phyloP scores from a whole-genome alignment of 2,113 vertebrate genomes.

The Apaloderma vittatum region DNA sequence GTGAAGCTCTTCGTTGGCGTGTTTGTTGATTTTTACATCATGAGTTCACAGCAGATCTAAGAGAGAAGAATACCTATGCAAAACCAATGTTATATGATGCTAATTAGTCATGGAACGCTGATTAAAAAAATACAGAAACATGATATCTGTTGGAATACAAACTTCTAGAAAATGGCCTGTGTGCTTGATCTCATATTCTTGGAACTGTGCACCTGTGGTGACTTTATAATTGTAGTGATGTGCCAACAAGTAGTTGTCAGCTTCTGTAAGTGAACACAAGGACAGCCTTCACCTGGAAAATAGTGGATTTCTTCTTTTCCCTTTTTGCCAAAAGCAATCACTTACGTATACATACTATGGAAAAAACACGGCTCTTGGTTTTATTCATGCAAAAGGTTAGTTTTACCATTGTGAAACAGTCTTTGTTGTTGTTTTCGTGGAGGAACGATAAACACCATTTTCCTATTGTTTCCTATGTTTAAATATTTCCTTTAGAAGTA shows the following conservation, averaged over 20 bases:
- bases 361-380: not conserved
- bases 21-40: not conserved
- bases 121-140: not conserved
- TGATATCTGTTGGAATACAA: not conserved
- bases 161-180: not conserved
- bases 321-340: not conserved
- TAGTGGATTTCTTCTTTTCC: not conserved
- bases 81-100: not conserved
- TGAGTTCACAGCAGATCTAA: not conserved
- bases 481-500: not conserved
- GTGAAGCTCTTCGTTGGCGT: not conserved
- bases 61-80: not conserved
- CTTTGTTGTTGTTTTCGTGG: not conserved
- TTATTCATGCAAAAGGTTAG: not conserved
- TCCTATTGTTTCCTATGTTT: not conserved
- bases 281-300: not conserved
- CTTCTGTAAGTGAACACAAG: not conserved
- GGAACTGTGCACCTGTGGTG: not conserved
- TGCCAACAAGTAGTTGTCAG: not conserved
- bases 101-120: not conserved
- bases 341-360: not conserved
- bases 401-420: not conserved
- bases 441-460: not conserved
- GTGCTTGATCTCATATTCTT: not conserved
- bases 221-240: rapidly evolving